Percentiles rank a stretch among this genome's conserved stretches.
phyloP scores from a whole-genome alignment of 2,113 vertebrate genomes.

The Dicaeum eximium region DNA sequence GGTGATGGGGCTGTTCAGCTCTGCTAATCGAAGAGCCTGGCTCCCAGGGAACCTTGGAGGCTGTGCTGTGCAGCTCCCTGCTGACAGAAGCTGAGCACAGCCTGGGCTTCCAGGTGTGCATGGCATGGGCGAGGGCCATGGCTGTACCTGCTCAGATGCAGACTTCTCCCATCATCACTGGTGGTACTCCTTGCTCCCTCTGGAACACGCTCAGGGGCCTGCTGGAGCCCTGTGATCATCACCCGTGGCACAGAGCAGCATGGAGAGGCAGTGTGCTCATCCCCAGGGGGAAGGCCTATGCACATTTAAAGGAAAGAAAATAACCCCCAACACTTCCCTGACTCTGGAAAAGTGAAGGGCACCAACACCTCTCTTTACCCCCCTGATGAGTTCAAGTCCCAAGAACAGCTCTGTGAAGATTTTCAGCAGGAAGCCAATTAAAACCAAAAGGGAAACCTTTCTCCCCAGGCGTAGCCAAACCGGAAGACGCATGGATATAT shows the following conservation, averaged over 20 bases:
- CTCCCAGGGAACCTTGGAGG: background rate
- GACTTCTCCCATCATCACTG: background rate
- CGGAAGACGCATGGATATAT: background rate
- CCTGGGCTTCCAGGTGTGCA: background rate
- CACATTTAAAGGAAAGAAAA: background rate
- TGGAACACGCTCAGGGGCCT: rapidly evolving
- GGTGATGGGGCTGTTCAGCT: background rate
- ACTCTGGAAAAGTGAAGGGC: background rate
- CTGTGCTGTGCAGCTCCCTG: background rate
- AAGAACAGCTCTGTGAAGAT: background rate
- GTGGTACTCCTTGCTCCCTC: background rate
- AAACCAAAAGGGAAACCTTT: background rate
- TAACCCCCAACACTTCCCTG: background rate
- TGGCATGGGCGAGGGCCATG: rapidly evolving
- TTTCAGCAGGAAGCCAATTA: background rate
- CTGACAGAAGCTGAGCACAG: background rate
- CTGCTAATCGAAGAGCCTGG: background rate
- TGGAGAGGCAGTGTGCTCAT: background rate
- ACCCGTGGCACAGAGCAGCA: background rate
- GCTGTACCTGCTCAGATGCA: background rate
- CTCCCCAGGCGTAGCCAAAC: background rate
- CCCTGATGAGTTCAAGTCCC: background rate
- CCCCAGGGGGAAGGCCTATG: background rate
- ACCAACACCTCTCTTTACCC: rapidly evolving
- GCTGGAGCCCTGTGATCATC: background rate